Evolutionary conservation across 1,140 invertebrate species (phyloP).

Genomic region (Marisa cornuarietis): DNA sequence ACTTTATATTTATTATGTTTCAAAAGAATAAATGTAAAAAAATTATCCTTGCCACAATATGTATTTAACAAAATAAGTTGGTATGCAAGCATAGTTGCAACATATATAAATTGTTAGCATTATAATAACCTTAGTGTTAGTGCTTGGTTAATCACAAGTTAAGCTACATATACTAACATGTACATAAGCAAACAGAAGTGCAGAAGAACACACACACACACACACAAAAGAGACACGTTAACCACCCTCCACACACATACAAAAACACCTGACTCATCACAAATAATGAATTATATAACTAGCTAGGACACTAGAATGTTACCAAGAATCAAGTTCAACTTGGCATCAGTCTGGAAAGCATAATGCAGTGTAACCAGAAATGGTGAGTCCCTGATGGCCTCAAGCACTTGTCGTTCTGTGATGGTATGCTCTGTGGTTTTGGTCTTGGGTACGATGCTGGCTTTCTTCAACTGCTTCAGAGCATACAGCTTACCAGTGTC

Average conservation of each 20-base stretch:
- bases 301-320: slow-evolving; percentile 11
- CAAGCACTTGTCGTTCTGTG: slow-evolving; percentile 97
- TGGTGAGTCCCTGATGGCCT: slow-evolving; percentile 92
- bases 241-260: neutral
- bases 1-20: too few relatives aligned
- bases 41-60: too few relatives aligned
- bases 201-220: neutral
- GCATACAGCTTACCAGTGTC: slow-evolving; percentile 97
- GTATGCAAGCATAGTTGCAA: too few relatives aligned
- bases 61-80: too few relatives aligned
- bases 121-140: too few relatives aligned
- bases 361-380: slow-evolving; percentile 98
- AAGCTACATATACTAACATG: too few relatives aligned
- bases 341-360: slow-evolving; percentile 98
- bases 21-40: too few relatives aligned
- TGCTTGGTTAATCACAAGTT: neutral
- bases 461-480: slow-evolving; percentile 99
- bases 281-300: neutral
- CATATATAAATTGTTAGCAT: too few relatives aligned
- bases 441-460: slow-evolving; percentile 73
- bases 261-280: neutral
- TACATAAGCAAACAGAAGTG: too few relatives aligned
- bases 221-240: neutral
- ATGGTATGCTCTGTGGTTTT: slow-evolving; percentile 66
- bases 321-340: slow-evolving; percentile 93